phyloP scores from a whole-genome alignment of 1,140 invertebrate genomes.

The Pogonomyrmex californicus region DNA sequence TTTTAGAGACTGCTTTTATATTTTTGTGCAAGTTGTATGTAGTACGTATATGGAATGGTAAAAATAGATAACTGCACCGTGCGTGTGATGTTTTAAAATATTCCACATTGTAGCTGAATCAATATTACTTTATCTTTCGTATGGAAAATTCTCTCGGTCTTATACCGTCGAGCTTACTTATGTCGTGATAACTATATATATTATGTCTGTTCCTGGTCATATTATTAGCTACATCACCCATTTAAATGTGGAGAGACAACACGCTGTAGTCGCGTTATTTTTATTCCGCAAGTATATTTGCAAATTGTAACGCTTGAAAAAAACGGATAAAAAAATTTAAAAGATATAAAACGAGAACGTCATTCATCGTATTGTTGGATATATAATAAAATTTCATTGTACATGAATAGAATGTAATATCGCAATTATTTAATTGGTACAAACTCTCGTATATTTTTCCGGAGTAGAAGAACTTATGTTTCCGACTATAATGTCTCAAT shows the following conservation, averaged over 20 bases:
- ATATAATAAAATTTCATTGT: background rate
- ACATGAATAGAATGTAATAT: background rate
- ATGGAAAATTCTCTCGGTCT: background rate
- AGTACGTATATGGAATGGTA: background rate
- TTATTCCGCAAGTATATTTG: constrained; percentile 6
- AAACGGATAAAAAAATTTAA: background rate
- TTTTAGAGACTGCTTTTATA: background rate
- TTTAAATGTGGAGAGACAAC: background rate
- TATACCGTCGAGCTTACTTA: background rate
- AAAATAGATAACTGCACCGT: background rate
- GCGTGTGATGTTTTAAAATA: constrained; percentile 36
- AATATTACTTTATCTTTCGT: background rate
- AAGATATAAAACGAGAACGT: background rate
- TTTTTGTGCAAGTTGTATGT: background rate
- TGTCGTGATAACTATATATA: background rate
- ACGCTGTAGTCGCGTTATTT: constrained; percentile 10
- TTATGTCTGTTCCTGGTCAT: background rate
- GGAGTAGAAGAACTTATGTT: background rate
- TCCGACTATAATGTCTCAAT: background rate
- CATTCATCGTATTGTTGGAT: background rate
- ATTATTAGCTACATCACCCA: constrained; percentile 7
- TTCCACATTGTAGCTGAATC: constrained; percentile 9
- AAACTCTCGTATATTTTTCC: background rate
- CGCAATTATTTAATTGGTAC: background rate
- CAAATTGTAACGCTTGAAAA: background rate